These are phyloP conservation scores for Auanema freiburgensis DNA, from an alignment of 2,888 invertebrate genomes.

Conservation along the genomic window DNA sequence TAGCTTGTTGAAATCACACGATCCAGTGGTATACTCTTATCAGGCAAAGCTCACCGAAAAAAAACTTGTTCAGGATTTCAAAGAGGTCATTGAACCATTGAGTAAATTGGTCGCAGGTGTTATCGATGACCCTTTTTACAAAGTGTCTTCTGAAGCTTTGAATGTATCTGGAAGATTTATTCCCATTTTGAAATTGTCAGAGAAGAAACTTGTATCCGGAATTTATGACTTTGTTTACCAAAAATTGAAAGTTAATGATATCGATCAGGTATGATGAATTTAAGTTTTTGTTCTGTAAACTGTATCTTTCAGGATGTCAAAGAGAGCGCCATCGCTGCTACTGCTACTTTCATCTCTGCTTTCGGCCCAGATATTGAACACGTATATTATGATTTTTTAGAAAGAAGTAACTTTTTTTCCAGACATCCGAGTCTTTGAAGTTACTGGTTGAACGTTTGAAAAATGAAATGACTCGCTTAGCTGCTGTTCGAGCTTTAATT, in stretches of 20 bases:
- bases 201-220: slow-evolving; percentile 4
- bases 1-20: slow-evolving; percentile 79
- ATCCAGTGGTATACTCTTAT: slow-evolving; percentile 13
- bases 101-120: slow-evolving; percentile 78
- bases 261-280: slow-evolving; percentile 76
- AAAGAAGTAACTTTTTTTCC: slow-evolving; percentile 62
- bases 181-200: slow-evolving; percentile 8
- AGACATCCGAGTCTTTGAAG: slow-evolving; percentile 78
- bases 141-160: slow-evolving; percentile 70
- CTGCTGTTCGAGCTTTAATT: slow-evolving; percentile 88
- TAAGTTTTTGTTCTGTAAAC: neutral
- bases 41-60: no score
- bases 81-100: slow-evolving; percentile 69
- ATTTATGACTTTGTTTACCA: slow-evolving; percentile 81
- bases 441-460: slow-evolving; percentile 90
- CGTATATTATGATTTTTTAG: slow-evolving; percentile 2
- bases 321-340: slow-evolving; percentile 95
- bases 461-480: slow-evolving; percentile 94
- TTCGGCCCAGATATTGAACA: slow-evolving; percentile 75
- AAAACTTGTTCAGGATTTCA: slow-evolving; percentile 71
- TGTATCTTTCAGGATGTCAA: slow-evolving; percentile 80
- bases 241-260: slow-evolving; percentile 87
- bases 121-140: slow-evolving; percentile 94
- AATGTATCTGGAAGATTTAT: slow-evolving; percentile 22
- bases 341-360: slow-evolving; percentile 78